Evolutionary conservation across 1,140 invertebrate genomes (phyloP), one percentile per base, ranked within the genome.

Genomic region (Eupristina koningsbergeri): DNA sequence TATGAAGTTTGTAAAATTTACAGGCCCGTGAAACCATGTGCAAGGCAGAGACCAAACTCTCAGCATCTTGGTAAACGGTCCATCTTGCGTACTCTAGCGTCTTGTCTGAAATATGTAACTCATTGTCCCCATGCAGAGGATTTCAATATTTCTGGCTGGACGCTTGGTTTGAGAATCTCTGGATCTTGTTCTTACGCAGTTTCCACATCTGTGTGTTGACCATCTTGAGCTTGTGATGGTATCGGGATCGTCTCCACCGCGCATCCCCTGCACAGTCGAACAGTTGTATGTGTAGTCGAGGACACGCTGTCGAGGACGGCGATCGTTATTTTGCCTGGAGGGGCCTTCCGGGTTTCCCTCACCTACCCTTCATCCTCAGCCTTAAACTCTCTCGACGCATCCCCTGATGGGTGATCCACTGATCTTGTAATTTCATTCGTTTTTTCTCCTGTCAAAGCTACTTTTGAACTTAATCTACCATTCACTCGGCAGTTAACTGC

Each of bases 291-390:
- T 13, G 36, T 41, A 41, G 36, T 41, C 67, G 31, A n/a, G n/a
- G n/a, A n/a, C n/a, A n/a, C 36, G 67, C 36, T 71, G 67, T 71
- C 15, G 67, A 58, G 58, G 58, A 50, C 5, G 53, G 26, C 69
- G 80, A 74, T 81, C 69, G 80, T 74, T 81, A 81, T 74, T 81
- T 78, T 31, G 75, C 75, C 47, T 61, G 75, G 53, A 77, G 47
- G 31, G 34, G 50, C 50, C 47, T 77, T 58, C 74, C 47, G 47
- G 26, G 41, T 74, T 50, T 53, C 74, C 39, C 26, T 31, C 34
- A 47, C 39, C 26, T 31, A 19, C 50, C 74, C 47, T 58, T 58
- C n/a, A 29, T 58, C 47, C 50, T 61, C 19, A 11, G 13, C n/a
- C n/a, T n/a, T n/a, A n/a, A n/a, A n/a, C n/a, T n/a, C n/a, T n/a